Evolutionary conservation across 64 coral and sea anemone species (phyloP), one percentile per base, ranked within the genome.

Genomic region (Acropora tenuis): DNA sequence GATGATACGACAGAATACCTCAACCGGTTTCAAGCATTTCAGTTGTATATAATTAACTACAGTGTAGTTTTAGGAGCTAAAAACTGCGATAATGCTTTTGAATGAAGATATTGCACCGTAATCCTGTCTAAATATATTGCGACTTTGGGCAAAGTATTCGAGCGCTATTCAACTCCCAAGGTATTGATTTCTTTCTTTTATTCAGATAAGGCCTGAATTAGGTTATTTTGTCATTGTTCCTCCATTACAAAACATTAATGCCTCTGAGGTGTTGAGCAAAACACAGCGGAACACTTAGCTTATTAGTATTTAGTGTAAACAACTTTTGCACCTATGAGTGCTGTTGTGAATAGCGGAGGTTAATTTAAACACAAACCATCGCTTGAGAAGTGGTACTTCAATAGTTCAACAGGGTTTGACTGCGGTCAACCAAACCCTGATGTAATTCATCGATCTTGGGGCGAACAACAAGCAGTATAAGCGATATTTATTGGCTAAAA

Each of bases 251-350:
- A 68, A 57, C 19, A 83, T 80, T 47, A 4, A 47, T 5, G 57
- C 80, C 45, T 40, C 57, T 55, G 15, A 15, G 8, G 60, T 16
- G 10, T 48, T 45, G 18, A 69, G 68, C 15, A 72, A 49, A 85
- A 85, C 63, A 72, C 4, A 69, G 65, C 69, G 30, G 45, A 85
- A 47, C 7, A 85, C 72, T 47, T 43, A 30, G 12, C 82, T 69
- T n/a, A 72, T 50, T 72, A 16, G 45, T 85, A 1, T 85, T 85
- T 72, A 49, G 72, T 85, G 82, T 65, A 85, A 85, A 85, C 82
- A 85, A 47, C 1, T 10, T 46, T 83, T 42, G 15, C 61, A 83
- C 20, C 57, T 59, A 83, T 65, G 65, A 16, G 82, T n/a, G 82
- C 63, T 49, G 59, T 83, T 83, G 80, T 83, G 58, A 67, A 2